Conservation (phyloP, 2,888 invertebrate species). For the Noctuana brunneofusca region DNA sequence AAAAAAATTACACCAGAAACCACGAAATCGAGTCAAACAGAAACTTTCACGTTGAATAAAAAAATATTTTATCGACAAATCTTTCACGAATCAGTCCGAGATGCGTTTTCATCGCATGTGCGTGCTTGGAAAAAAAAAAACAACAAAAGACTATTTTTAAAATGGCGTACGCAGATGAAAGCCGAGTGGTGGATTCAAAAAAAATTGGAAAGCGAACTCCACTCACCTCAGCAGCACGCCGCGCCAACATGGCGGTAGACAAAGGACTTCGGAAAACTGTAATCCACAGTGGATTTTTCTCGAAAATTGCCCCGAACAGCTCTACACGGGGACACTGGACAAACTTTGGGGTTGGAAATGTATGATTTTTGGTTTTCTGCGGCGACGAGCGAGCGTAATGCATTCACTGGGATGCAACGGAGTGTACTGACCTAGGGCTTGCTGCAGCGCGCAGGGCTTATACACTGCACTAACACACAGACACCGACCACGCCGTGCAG, state of each 20-base stretch:
- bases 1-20: neutral
- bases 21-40: too few species aligned
- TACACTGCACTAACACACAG: constrained; percentile 46
- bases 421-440: constrained; percentile 57
- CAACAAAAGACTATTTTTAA: constrained; percentile 39
- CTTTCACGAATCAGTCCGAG: neutral
- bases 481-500: neutral
- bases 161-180: constrained; percentile 41
- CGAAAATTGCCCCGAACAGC: neutral
- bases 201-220: constrained; percentile 61
- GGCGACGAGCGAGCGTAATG: constrained; percentile 43
- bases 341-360: constrained; percentile 18
- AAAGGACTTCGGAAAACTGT: constrained; percentile 44
- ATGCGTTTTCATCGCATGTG: constrained; percentile 11
- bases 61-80: neutral
- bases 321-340: constrained; percentile 2
- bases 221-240: constrained; percentile 40
- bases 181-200: constrained; percentile 39
- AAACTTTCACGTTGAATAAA: neutral
- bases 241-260: constrained; percentile 58
- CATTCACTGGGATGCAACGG: constrained; percentile 51
- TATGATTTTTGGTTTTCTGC: constrained; percentile 44
- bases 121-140: constrained; percentile 40
- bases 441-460: constrained; percentile 52
- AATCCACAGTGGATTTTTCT: constrained; percentile 11